phyloP scores from a whole-genome alignment of 2,888 invertebrate species.

The Hypercompe scribonia region DNA sequence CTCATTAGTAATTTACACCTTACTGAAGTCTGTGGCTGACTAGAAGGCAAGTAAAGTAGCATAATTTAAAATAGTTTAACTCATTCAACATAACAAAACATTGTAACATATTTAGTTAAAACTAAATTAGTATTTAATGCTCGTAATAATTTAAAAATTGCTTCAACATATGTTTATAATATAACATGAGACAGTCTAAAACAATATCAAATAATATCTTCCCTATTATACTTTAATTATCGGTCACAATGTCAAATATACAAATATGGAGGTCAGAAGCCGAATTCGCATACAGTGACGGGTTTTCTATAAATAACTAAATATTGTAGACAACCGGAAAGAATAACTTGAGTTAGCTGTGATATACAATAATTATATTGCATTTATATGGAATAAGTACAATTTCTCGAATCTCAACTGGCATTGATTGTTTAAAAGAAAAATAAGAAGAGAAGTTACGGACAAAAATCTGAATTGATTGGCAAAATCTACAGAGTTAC shows the following conservation, averaged over 20 bases:
- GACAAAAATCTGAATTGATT: neutral
- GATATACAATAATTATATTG: neutral
- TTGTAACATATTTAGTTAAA: too few species aligned
- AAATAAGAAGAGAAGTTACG: neutral
- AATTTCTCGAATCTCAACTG: neutral
- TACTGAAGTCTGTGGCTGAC: too few species aligned
- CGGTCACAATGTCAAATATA: neutral
- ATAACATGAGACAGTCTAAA: neutral
- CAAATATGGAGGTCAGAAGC: neutral
- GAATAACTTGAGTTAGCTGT: neutral
- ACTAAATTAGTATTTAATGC: too few species aligned
- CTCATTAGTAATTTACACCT: too few species aligned
- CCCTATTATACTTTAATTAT: neutral
- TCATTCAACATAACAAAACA: too few species aligned
- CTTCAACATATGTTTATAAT: too few species aligned
- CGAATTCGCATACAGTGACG: neutral
- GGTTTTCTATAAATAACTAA: neutral
- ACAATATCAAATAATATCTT: neutral
- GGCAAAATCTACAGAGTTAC: neutral
- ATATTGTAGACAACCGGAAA: neutral
- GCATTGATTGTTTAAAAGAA: neutral
- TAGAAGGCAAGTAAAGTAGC: too few species aligned
- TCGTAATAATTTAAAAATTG: too few species aligned
- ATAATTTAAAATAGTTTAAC: too few species aligned
- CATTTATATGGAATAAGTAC: neutral